These are phyloP conservation scores for Bothrops jararaca DNA, from an alignment of 2,113 vertebrate genomes.

Conservation along the genomic window DNA sequence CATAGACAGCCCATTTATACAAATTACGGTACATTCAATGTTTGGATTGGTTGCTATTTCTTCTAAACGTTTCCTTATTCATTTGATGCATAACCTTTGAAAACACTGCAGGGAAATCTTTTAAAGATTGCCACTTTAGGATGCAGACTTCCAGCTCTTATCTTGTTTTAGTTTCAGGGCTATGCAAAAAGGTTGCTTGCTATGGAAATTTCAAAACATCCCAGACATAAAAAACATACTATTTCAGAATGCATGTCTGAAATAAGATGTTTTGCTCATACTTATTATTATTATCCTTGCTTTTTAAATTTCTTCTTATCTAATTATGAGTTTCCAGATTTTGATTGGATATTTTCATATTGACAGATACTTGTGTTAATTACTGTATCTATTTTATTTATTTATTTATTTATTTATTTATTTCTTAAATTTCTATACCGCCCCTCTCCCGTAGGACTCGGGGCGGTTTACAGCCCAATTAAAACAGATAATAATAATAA, in stretches of 20 bases:
- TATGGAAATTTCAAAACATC: background rate
- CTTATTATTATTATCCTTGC: background rate
- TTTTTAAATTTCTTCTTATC: background rate
- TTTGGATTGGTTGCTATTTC: background rate
- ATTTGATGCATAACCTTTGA: background rate
- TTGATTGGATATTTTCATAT: background rate
- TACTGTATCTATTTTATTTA: too few relatives aligned
- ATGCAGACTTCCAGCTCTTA: background rate
- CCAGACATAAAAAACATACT: background rate
- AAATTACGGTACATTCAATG: background rate
- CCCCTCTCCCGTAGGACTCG: too few relatives aligned
- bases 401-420: too few relatives aligned
- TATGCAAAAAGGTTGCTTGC: background rate
- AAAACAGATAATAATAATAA: too few relatives aligned
- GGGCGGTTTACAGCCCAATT: too few relatives aligned
- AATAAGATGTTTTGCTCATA: background rate
- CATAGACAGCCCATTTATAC: background rate
- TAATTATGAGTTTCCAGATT: background rate
- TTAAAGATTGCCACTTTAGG: background rate
- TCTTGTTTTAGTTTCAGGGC: background rate
- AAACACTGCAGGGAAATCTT: background rate
- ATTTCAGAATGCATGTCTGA: background rate
- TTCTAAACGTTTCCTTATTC: background rate
- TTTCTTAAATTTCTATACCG: too few relatives aligned
- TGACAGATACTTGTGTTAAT: background rate